These are phyloP conservation scores for Rhinopithecus roxellana DNA, from an alignment of 2,113 vertebrate species.

Conservation along the genomic window DNA sequence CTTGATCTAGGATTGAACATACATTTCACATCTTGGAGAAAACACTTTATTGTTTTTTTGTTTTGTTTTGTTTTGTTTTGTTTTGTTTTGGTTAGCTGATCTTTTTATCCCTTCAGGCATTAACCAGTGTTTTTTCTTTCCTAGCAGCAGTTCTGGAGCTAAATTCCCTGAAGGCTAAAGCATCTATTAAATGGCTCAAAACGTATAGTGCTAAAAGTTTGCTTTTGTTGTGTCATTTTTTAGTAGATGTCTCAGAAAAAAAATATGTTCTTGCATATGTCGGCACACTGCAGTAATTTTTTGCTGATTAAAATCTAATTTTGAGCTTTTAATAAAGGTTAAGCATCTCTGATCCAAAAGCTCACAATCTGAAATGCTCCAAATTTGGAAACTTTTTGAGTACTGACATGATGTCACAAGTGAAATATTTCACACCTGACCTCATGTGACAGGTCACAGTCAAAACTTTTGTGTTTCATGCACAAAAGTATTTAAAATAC, in stretches of 20 bases:
- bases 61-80: too few relatives aligned
- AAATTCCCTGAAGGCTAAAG: slow-evolving; percentile 63
- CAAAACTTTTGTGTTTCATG: not conserved
- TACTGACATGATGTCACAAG: not conserved
- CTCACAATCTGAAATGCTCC: not conserved
- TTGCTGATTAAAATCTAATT: slow-evolving; percentile 15
- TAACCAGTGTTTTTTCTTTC: slow-evolving; percentile 69
- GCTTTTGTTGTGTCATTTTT: slow-evolving; percentile 58
- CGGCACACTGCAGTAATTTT: not conserved
- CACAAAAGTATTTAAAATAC: not conserved
- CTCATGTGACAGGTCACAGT: not conserved
- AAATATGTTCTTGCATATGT: slow-evolving; percentile 17
- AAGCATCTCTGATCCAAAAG: not conserved
- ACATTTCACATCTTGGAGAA: slow-evolving; percentile 58
- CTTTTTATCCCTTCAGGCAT: slow-evolving; percentile 70
- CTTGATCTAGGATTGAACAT: slow-evolving; percentile 68
- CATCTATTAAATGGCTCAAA: slow-evolving; percentile 55
- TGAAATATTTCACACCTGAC: not conserved
- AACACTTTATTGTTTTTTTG: not conserved
- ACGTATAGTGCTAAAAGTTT: slow-evolving; percentile 51
- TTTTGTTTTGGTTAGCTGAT: slow-evolving; percentile 56
- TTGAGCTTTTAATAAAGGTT: not conserved
- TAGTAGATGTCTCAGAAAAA: slow-evolving; percentile 48
- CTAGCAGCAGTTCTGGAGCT: slow-evolving; percentile 29
- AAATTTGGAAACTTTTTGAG: not conserved